Evolutionary conservation across 1,140 invertebrate genomes (phyloP).

Genomic region (Pteromalus puparum): DNA sequence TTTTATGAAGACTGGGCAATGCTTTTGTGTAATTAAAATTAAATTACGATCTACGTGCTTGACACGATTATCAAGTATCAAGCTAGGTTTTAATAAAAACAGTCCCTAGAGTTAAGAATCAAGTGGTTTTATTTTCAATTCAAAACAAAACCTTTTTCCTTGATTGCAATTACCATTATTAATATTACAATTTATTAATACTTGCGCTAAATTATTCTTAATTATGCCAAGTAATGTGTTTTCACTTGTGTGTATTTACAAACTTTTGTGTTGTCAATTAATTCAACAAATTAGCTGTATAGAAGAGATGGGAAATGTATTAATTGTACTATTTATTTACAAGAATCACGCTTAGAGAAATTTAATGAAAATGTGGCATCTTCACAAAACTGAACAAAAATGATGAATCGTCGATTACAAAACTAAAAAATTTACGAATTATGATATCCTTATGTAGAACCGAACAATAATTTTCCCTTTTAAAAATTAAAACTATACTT

Average conservation of each 20-base stretch:
- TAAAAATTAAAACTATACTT: conserved; percentile 34
- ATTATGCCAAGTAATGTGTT: conserved; percentile 36
- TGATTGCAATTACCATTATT: conserved; percentile 37
- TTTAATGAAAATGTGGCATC: conserved; percentile 35
- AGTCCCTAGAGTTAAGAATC: conserved; percentile 52
- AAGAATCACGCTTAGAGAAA: conserved; percentile 24
- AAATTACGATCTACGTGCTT: conserved; percentile 41
- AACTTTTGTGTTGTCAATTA: conserved; percentile 21
- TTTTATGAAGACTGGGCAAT: conserved; percentile 35
- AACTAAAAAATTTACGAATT: conserved; percentile 17
- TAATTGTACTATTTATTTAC: conserved; percentile 52
- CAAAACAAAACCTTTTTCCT: conserved; percentile 47
- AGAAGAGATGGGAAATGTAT: conserved; percentile 22
- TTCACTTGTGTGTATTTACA: conserved; percentile 54
- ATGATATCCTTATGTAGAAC: conserved; percentile 1
- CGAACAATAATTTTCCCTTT: neutral
- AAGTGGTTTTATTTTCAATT: conserved; percentile 51
- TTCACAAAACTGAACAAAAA: conserved; percentile 24
- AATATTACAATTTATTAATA: conserved; percentile 48
- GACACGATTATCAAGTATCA: conserved; percentile 47
- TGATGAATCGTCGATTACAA: neutral
- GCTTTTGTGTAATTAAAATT: conserved; percentile 41
- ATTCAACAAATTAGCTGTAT: conserved; percentile 30
- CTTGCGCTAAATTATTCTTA: conserved; percentile 26
- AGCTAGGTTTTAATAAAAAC: conserved; percentile 53